Evolutionary conservation across 2,888 invertebrate species (phyloP), one percentile per base, ranked within the genome.

Genomic region (Polymixis lichenea): DNA sequence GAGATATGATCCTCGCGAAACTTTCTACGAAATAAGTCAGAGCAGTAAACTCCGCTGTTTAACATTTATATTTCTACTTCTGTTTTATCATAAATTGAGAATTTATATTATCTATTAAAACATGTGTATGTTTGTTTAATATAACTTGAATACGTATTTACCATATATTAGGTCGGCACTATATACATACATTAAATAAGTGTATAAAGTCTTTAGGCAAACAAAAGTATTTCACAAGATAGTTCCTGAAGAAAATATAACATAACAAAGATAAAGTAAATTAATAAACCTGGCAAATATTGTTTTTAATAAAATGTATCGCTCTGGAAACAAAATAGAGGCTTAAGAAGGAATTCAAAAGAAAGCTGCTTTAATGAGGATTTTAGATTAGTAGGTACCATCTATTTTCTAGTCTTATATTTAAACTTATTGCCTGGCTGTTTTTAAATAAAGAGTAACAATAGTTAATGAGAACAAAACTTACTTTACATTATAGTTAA

Each of bases 1-100:
- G 60, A 89, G 84, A 82, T 86, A 83, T 84, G 88, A 89, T 83
- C 88, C 82, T 77, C 81, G 80, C 68, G 75, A 86, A 91, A 91
- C 89, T 90, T 91, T 87, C 73, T 80, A 71, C 78, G 76, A 85
- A 88, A 89, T 88, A 88, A 87, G 82, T 90, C 87, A 43, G 80
- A 62, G 78, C 77, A 76, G 78, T 82, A 78, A 82, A 80, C 83
- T 84, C 77, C 78, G 83, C 85, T 86, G 88, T 86, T 87, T 84
- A 85, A 85, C 75, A 74, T 81, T 84, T 87, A 83, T 85, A 83
- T 87, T 78, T 68, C 78, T 84, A 85, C 87, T 83, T 77, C 77
- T 78, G 72, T 77, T 78, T 78, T 78, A 75, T 75, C 80, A 75
- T 83, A 82, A 67, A 32, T 65, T 25, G 60, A 38, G 70, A 80